These are phyloP conservation scores for Himantopus leucocephalus DNA, from an alignment of 2,113 vertebrate genomes.

Conservation along the genomic window DNA sequence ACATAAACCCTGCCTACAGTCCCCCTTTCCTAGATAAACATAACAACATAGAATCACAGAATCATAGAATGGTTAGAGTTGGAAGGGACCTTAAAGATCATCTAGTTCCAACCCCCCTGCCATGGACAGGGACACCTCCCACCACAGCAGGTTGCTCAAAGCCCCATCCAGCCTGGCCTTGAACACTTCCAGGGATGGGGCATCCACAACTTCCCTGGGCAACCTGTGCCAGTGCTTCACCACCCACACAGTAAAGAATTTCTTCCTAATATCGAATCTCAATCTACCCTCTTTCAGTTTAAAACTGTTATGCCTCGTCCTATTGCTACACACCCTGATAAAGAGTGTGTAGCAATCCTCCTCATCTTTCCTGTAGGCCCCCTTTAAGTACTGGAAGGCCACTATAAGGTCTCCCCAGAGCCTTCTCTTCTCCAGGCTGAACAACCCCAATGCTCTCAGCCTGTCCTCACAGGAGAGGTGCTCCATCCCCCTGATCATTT, in stretches of 20 bases:
- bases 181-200: background rate
- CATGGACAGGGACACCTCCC: background rate
- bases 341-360: background rate
- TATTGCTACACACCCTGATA: background rate
- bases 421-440: background rate
- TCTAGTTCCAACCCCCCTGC: background rate
- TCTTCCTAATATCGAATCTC: background rate
- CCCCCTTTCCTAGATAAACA: background rate
- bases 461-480: background rate
- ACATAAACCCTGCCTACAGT: accelerated
- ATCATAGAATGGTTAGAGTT: background rate
- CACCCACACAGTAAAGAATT: too few relatives aligned
- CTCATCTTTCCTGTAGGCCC: background rate
- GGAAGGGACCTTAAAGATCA: background rate
- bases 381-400: background rate
- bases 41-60: background rate
- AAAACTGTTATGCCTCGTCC: background rate
- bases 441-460: background rate
- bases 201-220: background rate
- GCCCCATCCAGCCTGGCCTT: background rate
- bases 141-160: background rate
- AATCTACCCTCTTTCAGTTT: background rate
- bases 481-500: background rate
- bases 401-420: background rate
- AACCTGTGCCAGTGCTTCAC: background rate